phyloP scores from a whole-genome alignment of 2,113 vertebrate species.

The Sterrhoptilus dennistouni region DNA sequence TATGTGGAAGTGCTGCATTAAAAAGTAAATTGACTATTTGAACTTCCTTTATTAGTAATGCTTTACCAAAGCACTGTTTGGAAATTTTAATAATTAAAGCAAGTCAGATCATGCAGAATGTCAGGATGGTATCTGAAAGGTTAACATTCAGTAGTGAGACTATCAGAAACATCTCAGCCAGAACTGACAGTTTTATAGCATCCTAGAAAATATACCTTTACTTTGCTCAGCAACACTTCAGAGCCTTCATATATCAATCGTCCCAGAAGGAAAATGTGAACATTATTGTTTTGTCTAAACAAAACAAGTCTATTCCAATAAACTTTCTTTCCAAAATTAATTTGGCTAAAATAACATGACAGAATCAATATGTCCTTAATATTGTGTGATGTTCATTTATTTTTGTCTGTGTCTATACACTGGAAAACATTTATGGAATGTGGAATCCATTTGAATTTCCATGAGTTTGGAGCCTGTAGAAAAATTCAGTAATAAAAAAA shows the following conservation, averaged over 20 bases:
- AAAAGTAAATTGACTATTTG: not conserved
- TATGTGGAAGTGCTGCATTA: not conserved
- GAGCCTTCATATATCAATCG: conserved; percentile 3
- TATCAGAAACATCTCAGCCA: not conserved
- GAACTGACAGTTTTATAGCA: conserved; percentile 36
- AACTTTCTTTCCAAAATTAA: not conserved
- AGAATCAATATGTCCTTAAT: not conserved
- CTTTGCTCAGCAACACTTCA: conserved; percentile 22
- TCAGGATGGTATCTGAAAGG: not conserved
- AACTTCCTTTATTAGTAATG: not conserved
- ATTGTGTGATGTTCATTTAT: not conserved
- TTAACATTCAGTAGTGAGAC: not conserved
- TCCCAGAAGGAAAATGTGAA: not conserved
- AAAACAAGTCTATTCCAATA: not conserved
- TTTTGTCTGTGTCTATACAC: not conserved
- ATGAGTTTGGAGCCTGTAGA: not conserved
- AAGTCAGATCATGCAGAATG: not conserved
- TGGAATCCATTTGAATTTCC: not conserved
- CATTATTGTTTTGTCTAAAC: not conserved
- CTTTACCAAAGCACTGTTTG: not conserved
- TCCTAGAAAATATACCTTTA: conserved; percentile 21
- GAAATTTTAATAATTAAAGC: not conserved
- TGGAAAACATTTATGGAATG: not conserved
- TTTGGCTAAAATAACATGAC: not conserved
- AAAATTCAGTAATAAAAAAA: not conserved